Evolutionary conservation across 2,113 vertebrate genomes (phyloP).

Genomic region (Tachysurus fulvidraco): DNA sequence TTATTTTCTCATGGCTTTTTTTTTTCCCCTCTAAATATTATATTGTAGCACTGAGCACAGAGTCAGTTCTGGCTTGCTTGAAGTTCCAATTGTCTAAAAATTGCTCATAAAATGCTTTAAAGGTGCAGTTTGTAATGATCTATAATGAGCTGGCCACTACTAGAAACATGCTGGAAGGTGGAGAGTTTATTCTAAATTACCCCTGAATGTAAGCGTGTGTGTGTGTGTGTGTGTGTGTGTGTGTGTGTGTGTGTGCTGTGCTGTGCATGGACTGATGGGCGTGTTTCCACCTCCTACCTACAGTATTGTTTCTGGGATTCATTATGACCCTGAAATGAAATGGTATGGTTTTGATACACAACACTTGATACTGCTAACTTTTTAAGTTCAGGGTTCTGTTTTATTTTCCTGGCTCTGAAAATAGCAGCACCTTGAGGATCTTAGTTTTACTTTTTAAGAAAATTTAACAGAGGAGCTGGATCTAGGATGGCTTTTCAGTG

Average conservation of each 20-base stretch:
- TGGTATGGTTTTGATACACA: neutral
- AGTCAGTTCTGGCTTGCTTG: neutral
- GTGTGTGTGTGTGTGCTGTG: neutral
- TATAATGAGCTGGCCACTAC: neutral
- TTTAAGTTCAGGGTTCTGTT: neutral
- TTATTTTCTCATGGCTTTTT: neutral
- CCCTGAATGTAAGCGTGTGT: neutral
- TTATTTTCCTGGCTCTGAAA: neutral
- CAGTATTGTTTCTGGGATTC: neutral
- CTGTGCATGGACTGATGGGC: neutral
- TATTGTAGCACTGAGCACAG: neutral
- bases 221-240: neutral
- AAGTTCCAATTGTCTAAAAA: neutral
- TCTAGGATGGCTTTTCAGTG: no score
- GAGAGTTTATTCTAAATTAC: neutral
- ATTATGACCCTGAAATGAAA: neutral
- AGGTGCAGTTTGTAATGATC: neutral
- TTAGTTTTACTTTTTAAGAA: neutral
- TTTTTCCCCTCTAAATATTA: neutral
- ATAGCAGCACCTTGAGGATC: neutral
- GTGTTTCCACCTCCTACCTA: neutral
- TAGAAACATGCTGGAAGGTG: neutral
- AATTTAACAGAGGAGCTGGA: neutral
- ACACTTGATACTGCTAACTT: no score
- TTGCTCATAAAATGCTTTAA: neutral